Evolutionary conservation across 2,888 invertebrate genomes (phyloP).

Genomic region (Allolobophora icterica): DNA sequence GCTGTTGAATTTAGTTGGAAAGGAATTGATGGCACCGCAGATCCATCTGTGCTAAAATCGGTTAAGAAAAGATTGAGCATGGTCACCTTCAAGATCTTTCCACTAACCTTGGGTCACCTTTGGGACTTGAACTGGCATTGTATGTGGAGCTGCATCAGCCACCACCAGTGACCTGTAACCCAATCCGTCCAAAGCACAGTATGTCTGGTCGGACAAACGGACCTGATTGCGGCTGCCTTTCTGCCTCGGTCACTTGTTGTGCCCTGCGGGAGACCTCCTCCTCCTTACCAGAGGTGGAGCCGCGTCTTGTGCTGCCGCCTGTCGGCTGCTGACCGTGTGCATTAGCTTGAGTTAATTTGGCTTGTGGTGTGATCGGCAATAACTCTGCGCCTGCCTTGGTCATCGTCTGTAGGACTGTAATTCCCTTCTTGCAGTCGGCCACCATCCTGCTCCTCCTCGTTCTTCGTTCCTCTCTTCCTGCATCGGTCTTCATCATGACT

Average conservation of each 20-base stretch:
- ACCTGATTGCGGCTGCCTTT: background rate
- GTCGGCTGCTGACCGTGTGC: background rate
- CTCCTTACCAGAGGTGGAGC: background rate
- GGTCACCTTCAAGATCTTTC: too few relatives aligned
- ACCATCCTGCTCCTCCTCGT: background rate
- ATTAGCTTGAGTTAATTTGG: background rate
- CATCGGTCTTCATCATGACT: background rate
- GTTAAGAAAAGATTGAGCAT: background rate
- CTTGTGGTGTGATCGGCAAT: background rate
- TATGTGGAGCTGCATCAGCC: background rate
- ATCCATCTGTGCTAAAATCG: background rate
- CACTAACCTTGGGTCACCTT: too few relatives aligned
- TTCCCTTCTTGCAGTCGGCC: background rate
- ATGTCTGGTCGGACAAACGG: background rate
- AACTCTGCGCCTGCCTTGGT: background rate
- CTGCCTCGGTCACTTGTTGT: background rate
- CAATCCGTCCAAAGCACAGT: background rate
- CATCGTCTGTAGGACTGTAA: background rate
- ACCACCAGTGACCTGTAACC: background rate
- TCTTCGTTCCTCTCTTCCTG: background rate
- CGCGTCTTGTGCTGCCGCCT: background rate
- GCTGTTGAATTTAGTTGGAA: background rate
- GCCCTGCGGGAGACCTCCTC: background rate
- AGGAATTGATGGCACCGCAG: background rate
- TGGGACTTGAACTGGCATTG: background rate